Conservation (phyloP, 2,888 invertebrate genomes). For the Limnephilus rhombicus region DNA sequence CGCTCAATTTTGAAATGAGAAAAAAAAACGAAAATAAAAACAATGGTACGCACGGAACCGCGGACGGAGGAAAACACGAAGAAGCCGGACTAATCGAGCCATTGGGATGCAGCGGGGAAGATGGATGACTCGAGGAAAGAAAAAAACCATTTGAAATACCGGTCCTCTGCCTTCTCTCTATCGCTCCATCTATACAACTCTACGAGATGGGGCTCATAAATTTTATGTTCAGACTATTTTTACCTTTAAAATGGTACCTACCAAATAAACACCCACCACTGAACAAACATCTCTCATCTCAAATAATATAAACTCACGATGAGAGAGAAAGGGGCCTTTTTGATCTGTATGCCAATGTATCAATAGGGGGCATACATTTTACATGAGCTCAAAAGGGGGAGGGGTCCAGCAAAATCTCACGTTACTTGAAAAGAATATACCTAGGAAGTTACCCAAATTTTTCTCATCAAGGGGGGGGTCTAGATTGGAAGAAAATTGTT, state of each 20-base stretch:
- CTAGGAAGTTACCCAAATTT: no score
- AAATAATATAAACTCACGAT: no score
- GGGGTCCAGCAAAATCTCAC: no score
- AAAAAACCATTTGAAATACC: slow-evolving; percentile 32
- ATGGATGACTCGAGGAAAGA: slow-evolving; percentile 27
- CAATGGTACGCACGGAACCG: background rate
- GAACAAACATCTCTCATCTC: no score
- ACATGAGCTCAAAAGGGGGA: no score
- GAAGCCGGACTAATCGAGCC: slow-evolving; percentile 48
- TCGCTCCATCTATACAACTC: slow-evolving; percentile 5
- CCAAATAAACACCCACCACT: background rate
- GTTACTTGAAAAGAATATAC: no score
- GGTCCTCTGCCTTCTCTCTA: background rate
- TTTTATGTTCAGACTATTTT: background rate
- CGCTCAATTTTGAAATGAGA: slow-evolving; percentile 12
- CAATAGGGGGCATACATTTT: no score
- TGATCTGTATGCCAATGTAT: no score
- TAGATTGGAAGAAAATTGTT: no score
- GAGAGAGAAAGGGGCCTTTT: no score
- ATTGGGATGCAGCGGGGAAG: slow-evolving; percentile 47
- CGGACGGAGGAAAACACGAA: slow-evolving; percentile 24
- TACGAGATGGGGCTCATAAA: background rate
- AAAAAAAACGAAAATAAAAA: background rate
- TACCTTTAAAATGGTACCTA: background rate
- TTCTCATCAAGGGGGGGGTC: no score